Evolutionary conservation across 2,888 invertebrate genomes (phyloP), one percentile per base, ranked within the genome.

Genomic region (Imbricaverruca yamaguchii): DNA sequence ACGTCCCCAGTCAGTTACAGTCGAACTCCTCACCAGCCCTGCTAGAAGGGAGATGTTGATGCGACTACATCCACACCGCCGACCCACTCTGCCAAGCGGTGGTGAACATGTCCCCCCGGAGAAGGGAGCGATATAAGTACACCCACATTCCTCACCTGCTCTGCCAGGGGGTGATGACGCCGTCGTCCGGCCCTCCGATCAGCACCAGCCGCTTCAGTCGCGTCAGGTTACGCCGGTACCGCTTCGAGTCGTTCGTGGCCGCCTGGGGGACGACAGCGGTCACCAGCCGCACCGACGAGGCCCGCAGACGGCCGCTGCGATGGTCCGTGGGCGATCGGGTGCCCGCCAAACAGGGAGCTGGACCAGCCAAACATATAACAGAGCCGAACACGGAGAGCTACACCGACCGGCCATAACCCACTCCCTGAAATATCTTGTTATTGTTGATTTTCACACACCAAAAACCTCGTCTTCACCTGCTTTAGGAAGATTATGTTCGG

Each of bases 131-230:
- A 25, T 59, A 21, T 55, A 13, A 39, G n/a, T 55, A 55, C 12
- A 39, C 57, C 13, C 0, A n/a, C 25, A n/a, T 69, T 74, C 61
- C 15, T 85, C 88, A 94, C 94, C 94, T 94, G 84, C 96, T 96
- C 86, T 97, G 92, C 97, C 97, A 97, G 0, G 97, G 97, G 0
- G 95, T 94, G 81, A 97, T 97, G 8, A 97, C 95, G 65, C 91
- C 93, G 88, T 97, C 97, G 86, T 96, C 93, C 0, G 96, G 96
- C 0, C 97, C 96, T 4, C 97, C 97, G 84, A 97, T 93, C 10
- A 97, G 88, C 10, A 97, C 91, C 85, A 97, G 87, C 84, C 91
- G 91, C 80, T 93, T 91, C 61, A 97, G 86, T 83, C 92, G 92
- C 0, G 92, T 88, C 81, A 97, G 88, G 74, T 94, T 93, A 8